Percentiles rank a stretch among this genome's conserved stretches.
phyloP scores from a whole-genome alignment of 2,797 vertebrate species.

The Pipistrellus nathusii region DNA sequence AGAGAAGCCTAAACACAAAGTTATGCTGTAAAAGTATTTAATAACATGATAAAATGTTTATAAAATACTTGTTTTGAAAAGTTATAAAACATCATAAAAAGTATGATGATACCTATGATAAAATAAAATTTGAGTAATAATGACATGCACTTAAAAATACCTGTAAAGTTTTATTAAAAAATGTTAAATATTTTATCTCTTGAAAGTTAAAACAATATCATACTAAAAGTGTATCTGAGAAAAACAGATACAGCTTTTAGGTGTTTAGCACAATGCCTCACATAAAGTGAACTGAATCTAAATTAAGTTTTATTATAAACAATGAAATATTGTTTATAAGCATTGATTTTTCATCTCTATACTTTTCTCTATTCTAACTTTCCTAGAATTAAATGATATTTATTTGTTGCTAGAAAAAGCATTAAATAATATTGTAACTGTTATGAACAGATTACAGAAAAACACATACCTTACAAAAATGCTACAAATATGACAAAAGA shows the following conservation, averaged over 20 bases:
- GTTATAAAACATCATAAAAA: conserved; percentile 4
- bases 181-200: conserved; percentile 13
- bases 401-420: neutral
- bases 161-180: conserved; percentile 20
- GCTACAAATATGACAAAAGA: neutral
- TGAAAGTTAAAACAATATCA: conserved; percentile 47
- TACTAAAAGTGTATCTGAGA: conserved; percentile 11
- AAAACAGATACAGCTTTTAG: neutral
- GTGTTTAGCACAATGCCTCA: neutral
- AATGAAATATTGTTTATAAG: neutral
- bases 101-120: neutral
- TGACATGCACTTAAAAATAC: neutral
- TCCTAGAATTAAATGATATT: neutral
- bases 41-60: neutral
- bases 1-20: neutral
- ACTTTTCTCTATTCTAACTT: neutral
- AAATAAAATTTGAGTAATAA: conserved; percentile 41
- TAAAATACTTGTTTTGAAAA: conserved; percentile 28
- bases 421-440: neutral
- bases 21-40: neutral
- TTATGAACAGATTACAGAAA: neutral
- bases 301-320: conserved; percentile 35
- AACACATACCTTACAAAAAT: neutral
- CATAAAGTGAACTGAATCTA: neutral
- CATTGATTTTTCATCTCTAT: neutral